Conservation (phyloP, 2,888 invertebrate species). For the Rhodophaea formosa region DNA sequence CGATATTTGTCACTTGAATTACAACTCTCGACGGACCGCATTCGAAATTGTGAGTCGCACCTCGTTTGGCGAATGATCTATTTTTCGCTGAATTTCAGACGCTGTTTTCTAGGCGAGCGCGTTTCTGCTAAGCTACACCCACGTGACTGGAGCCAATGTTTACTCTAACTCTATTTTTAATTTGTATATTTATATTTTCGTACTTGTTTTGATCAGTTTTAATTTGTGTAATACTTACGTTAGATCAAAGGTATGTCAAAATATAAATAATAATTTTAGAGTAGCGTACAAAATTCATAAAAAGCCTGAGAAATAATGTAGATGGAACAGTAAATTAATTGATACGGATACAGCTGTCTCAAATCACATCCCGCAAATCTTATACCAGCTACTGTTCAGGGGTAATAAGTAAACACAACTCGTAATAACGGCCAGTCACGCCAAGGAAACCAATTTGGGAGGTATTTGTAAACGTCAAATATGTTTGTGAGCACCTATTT, state of each 20-base stretch:
- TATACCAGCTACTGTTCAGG: conserved; percentile 46
- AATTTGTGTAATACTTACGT: neutral
- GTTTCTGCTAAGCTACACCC: conserved; percentile 28
- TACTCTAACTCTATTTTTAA: conserved; percentile 5
- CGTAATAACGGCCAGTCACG: conserved; percentile 75
- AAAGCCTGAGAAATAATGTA: no score
- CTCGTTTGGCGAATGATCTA: conserved; percentile 72
- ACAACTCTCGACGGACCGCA: conserved; percentile 71
- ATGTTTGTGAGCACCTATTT: conserved; percentile 79
- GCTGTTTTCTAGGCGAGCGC: conserved; percentile 24
- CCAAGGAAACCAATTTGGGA: conserved; percentile 76
- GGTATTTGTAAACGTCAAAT: conserved; percentile 79
- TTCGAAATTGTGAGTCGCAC: conserved; percentile 66
- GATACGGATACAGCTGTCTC: conserved; percentile 2
- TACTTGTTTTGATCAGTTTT: neutral
- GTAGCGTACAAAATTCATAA: neutral
- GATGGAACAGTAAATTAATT: conserved; percentile 2
- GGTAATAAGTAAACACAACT: conserved; percentile 69
- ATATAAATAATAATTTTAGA: neutral
- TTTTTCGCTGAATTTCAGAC: conserved; percentile 53
- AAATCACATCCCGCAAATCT: conserved; percentile 33
- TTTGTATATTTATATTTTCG: neutral
- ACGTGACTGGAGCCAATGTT: conserved; percentile 25
- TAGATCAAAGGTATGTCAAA: neutral
- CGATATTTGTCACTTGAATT: conserved; percentile 82